phyloP scores from a whole-genome alignment of 2,113 vertebrate genomes.

The Otus sunia region DNA sequence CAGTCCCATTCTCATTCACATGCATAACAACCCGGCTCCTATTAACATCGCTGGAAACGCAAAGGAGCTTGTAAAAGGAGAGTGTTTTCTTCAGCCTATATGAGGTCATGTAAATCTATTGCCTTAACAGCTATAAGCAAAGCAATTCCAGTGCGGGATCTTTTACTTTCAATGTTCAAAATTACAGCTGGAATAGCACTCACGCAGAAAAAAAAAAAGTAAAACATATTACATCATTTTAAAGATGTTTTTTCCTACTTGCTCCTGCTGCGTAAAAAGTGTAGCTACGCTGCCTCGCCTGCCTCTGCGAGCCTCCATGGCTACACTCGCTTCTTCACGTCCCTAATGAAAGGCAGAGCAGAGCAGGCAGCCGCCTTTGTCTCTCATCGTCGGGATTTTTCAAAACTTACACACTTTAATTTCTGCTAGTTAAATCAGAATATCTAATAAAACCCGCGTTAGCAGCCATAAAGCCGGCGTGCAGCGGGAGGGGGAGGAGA shows the following conservation, averaged over 20 bases:
- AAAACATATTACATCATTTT: neutral
- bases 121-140: neutral
- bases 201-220: neutral
- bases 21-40: neutral
- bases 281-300: neutral
- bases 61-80: neutral
- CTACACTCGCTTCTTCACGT: neutral
- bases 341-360: neutral
- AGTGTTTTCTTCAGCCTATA: neutral
- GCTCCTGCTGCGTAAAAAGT: neutral
- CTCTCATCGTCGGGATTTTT: neutral
- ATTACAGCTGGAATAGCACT: neutral
- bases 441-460: neutral
- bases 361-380: neutral
- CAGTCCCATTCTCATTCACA: neutral
- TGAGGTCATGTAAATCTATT: neutral
- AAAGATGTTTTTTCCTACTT: neutral
- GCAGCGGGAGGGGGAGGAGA: neutral
- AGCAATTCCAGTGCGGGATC: neutral
- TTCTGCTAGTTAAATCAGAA: neutral
- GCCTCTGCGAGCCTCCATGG: neutral
- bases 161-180: neutral
- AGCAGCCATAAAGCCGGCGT: neutral
- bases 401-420: neutral
- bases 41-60: neutral